Percentiles rank a stretch among this genome's conserved stretches.
These are phyloP conservation scores for Eidolon dupreanum DNA, from an alignment of 2,797 vertebrate species.

Conservation along the genomic window DNA sequence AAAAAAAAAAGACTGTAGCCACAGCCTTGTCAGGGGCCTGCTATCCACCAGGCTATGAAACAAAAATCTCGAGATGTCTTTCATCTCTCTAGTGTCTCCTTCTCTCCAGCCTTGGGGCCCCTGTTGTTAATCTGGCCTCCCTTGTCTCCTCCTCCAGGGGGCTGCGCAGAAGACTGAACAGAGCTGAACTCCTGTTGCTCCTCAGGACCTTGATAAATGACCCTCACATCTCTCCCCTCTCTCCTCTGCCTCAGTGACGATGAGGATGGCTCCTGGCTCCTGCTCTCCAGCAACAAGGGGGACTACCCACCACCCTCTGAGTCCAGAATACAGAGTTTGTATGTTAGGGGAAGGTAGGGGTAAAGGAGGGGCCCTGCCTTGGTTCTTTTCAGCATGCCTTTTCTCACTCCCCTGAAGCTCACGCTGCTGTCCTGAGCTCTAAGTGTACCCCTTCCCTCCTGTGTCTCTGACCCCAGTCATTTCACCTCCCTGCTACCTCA, in stretches of 20 bases:
- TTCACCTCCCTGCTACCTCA: neutral
- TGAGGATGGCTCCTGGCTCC: conserved; percentile 88
- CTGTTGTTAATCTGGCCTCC: neutral
- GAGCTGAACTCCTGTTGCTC: neutral
- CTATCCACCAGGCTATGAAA: neutral
- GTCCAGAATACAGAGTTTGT: conserved; percentile 95
- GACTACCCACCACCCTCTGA: conserved; percentile 86
- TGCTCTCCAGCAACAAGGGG: conserved; percentile 77
- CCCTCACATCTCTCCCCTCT: neutral
- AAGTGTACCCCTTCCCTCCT: neutral
- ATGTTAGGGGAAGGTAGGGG: conserved; percentile 80
- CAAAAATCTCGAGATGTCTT: neutral
- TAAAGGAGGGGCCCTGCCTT: neutral
- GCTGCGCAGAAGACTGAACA: neutral
- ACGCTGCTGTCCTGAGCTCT: neutral
- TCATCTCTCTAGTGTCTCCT: neutral
- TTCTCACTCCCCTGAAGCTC: neutral
- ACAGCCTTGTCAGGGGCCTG: neutral
- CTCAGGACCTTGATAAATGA: neutral
- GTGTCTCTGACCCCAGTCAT: neutral
- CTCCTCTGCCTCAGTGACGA: conserved; percentile 87
- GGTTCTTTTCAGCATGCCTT: neutral
- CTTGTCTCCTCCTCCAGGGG: neutral
- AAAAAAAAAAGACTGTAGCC: neutral
- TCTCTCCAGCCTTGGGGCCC: neutral